Evolutionary conservation across 2,888 invertebrate species (phyloP).

Genomic region (Pachycephus smyrnensis): DNA sequence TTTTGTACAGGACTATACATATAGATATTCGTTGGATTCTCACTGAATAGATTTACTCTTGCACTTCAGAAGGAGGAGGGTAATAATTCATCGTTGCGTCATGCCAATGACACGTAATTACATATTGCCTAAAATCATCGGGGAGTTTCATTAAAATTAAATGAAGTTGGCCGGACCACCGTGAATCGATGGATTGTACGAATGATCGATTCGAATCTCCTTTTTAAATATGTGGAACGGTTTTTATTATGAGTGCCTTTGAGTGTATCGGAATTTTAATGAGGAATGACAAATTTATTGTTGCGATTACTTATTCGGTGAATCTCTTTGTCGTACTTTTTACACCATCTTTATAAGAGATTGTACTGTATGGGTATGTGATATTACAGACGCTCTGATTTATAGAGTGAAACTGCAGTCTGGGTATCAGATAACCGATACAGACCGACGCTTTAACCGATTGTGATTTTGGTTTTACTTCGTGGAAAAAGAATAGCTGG

Average conservation of each 20-base stretch:
- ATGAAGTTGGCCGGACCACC: background rate
- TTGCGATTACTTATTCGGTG: background rate
- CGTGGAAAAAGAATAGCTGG: background rate
- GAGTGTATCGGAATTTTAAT: background rate
- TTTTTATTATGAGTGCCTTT: background rate
- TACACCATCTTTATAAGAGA: background rate
- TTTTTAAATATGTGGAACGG: background rate
- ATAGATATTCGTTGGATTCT: background rate
- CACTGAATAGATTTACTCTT: slow-evolving; percentile 9
- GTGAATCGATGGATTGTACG: background rate
- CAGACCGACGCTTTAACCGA: background rate
- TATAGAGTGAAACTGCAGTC: background rate
- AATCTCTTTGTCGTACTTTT: background rate
- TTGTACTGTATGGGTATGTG: background rate
- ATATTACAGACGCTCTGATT: background rate
- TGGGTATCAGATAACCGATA: background rate
- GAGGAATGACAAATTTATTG: background rate
- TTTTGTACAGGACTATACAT: background rate
- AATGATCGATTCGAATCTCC: background rate
- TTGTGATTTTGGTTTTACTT: background rate
- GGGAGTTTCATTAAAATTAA: background rate
- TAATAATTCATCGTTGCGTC: slow-evolving; percentile 20
- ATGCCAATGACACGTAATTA: slow-evolving; percentile 18
- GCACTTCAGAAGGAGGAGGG: slow-evolving; percentile 11
- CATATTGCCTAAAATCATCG: background rate